These are phyloP conservation scores for Caenorhabditis parvicauda DNA, from an alignment of 2,888 invertebrate genomes.

Conservation along the genomic window DNA sequence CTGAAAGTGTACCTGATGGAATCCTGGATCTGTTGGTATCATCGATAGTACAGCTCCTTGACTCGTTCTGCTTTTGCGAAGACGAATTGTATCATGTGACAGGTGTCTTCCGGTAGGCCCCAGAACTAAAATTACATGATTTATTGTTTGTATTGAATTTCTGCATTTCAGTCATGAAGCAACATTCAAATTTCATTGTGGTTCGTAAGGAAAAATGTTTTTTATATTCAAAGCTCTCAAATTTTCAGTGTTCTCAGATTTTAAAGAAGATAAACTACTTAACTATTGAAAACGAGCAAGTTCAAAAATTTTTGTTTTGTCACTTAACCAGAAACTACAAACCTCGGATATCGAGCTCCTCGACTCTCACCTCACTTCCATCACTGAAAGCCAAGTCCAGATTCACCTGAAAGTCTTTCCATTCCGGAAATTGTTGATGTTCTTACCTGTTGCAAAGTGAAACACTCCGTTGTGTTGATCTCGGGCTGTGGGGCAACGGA, in stretches of 20 bases:
- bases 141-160: background rate
- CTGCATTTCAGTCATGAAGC: background rate
- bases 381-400: slow-evolving; percentile 53
- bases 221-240: too few relatives aligned
- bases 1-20: slow-evolving; percentile 40
- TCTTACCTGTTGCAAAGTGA: slow-evolving; percentile 38
- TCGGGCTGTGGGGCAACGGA: slow-evolving; percentile 29
- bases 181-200: background rate
- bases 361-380: slow-evolving; percentile 44
- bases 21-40: slow-evolving; percentile 48
- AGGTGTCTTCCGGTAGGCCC: slow-evolving; percentile 29
- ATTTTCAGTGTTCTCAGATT: slow-evolving; percentile 1
- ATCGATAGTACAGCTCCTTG: slow-evolving; percentile 50
- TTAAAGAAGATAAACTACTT: background rate
- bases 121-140: slow-evolving; percentile 30
- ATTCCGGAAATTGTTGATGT: background rate
- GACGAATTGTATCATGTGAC: slow-evolving; percentile 21
- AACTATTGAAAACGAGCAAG: background rate
- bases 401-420: slow-evolving; percentile 36
- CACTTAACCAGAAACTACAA: background rate
- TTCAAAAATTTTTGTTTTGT: background rate
- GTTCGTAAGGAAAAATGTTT: too few relatives aligned
- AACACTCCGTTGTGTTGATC: slow-evolving; percentile 37
- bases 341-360: slow-evolving; percentile 50
- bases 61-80: slow-evolving; percentile 53